Conservation (phyloP, 2,113 vertebrate species). For the Rhea americana region DNA sequence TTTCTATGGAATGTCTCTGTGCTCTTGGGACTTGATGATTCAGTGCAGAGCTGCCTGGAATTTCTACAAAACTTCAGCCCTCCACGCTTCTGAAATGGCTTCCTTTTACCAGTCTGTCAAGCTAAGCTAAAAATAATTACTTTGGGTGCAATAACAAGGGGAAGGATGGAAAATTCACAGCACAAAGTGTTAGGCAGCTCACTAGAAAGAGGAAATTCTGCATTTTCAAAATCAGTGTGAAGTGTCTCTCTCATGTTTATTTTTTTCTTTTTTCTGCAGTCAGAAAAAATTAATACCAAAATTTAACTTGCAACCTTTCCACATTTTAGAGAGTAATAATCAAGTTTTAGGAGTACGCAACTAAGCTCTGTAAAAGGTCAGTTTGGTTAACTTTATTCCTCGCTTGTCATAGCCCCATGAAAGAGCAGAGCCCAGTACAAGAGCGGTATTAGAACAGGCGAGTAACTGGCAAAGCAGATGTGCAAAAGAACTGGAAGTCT, state of each 20-base stretch:
- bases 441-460: neutral
- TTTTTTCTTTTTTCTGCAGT: neutral
- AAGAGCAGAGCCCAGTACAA: neutral
- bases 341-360: neutral
- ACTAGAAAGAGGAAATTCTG: neutral
- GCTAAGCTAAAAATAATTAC: constrained; percentile 29
- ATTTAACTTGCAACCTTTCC: neutral
- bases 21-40: constrained; percentile 68
- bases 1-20: constrained; percentile 40
- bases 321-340: neutral
- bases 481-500: neutral
- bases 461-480: neutral
- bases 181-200: neutral
- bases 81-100: constrained; percentile 14
- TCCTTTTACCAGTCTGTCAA: constrained; percentile 24
- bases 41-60: constrained; percentile 38
- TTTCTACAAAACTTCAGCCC: constrained; percentile 31
- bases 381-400: neutral
- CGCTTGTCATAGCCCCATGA: neutral
- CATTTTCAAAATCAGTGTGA: neutral
- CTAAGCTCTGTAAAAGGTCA: neutral
- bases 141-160: constrained; percentile 12
- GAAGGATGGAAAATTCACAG: constrained; percentile 23
- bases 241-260: neutral
- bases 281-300: neutral